Evolutionary conservation across 2,797 vertebrate species (phyloP).

Genomic region (Cyprinella venusta): DNA sequence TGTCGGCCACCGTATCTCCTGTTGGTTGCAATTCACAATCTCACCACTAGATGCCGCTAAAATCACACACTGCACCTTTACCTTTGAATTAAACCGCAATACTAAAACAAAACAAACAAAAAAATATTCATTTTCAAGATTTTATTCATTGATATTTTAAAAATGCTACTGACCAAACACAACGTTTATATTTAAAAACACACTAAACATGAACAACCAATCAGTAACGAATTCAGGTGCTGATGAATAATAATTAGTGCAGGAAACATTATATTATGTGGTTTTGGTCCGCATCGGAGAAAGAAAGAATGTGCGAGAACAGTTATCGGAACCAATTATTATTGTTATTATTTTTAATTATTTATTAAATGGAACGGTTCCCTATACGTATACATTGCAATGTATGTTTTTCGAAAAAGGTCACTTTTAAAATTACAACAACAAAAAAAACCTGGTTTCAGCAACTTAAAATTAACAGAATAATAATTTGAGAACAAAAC

Average conservation of each 20-base stretch:
- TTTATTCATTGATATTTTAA: neutral
- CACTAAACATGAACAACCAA: neutral
- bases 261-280: neutral
- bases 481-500: slow-evolving; percentile 11
- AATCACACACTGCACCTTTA: too few species aligned
- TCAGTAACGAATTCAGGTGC: neutral
- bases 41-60: too few species aligned
- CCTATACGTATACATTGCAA: neutral
- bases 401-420: neutral
- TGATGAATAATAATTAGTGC: neutral
- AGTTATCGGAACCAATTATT: neutral
- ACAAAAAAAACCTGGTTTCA: too few species aligned
- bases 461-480: neutral
- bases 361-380: neutral
- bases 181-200: neutral
- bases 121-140: too few species aligned
- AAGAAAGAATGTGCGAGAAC: neutral
- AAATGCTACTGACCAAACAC: neutral
- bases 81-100: neutral
- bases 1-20: too few species aligned
- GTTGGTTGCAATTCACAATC: too few species aligned
- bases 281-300: neutral
- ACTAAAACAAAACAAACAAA: neutral
- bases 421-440: neutral
- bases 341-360: too few species aligned